Conservation (phyloP, 1,140 invertebrate species). For the Panagrolaimus sp. region DNA sequence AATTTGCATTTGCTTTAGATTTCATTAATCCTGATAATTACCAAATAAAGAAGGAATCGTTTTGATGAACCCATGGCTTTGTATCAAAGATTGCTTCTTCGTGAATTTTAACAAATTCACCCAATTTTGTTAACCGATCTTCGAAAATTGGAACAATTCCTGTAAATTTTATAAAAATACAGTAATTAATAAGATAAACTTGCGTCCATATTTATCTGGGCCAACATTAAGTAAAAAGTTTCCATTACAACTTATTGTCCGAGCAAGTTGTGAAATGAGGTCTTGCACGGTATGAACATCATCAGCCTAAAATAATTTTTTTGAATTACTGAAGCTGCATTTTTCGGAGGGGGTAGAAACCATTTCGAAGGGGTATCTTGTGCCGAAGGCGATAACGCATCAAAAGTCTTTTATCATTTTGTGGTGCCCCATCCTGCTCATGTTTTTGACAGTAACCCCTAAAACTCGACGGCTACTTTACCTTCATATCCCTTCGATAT, state of each 20-base stretch:
- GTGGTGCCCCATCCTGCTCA: too few relatives aligned
- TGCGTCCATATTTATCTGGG: slow-evolving; percentile 34
- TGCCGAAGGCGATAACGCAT: too few relatives aligned
- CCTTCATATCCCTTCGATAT: slow-evolving; percentile 32
- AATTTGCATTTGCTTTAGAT: background rate
- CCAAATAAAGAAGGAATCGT: slow-evolving; percentile 50
- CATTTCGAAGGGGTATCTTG: too few relatives aligned
- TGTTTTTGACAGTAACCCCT: too few relatives aligned
- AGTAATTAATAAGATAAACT: too few relatives aligned
- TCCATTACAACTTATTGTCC: slow-evolving; percentile 62
- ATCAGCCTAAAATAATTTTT: too few relatives aligned
- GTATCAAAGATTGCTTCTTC: slow-evolving; percentile 82
- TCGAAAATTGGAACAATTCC: slow-evolving; percentile 79
- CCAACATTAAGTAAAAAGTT: slow-evolving; percentile 63
- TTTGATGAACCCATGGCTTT: slow-evolving; percentile 63
- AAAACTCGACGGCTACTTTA: too few relatives aligned
- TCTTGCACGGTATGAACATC: too few relatives aligned
- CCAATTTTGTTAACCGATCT: slow-evolving; percentile 71
- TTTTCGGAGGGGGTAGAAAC: too few relatives aligned
- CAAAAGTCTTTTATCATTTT: too few relatives aligned
- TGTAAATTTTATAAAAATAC: too few relatives aligned
- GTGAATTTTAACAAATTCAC: slow-evolving; percentile 74
- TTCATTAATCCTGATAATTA: background rate
- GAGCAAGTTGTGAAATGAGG: slow-evolving; percentile 44
- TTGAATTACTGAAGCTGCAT: too few relatives aligned